These are phyloP conservation scores for Epirrita christyi DNA, from an alignment of 2,888 invertebrate genomes.

Conservation along the genomic window DNA sequence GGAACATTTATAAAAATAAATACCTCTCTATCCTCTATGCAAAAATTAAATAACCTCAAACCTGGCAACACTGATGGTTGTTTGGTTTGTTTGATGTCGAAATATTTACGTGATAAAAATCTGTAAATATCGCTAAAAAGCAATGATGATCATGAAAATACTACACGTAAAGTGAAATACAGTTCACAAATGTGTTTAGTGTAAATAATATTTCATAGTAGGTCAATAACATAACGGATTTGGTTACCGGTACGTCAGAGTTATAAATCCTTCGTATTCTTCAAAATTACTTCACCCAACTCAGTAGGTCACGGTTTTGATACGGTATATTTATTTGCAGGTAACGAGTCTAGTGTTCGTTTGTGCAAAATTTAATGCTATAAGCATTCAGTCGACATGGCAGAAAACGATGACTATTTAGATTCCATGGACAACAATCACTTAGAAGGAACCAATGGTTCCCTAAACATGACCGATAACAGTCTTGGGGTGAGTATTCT, in stretches of 20 bases:
- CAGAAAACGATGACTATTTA: conserved; percentile 82
- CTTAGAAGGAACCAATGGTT: conserved; percentile 87
- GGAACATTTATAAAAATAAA: too few species aligned
- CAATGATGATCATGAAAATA: conserved; percentile 53
- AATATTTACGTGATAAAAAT: conserved; percentile 56
- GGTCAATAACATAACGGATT: conserved; percentile 64
- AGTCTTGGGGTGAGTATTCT: conserved; percentile 72
- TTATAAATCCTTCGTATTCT: conserved; percentile 45
- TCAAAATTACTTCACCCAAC: conserved; percentile 37
- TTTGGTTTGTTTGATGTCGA: conserved; percentile 46
- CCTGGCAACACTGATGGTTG: conserved; percentile 41
- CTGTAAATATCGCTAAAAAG: conserved; percentile 65
- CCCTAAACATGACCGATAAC: conserved; percentile 80
- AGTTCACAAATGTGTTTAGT: conserved; percentile 44
- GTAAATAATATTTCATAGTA: conserved; percentile 68
- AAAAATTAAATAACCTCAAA: not conserved
- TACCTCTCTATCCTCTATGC: not conserved
- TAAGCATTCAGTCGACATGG: conserved; percentile 67
- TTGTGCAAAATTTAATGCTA: conserved; percentile 58
- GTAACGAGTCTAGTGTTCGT: conserved; percentile 49
- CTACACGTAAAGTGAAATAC: conserved; percentile 45
- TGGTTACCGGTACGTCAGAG: conserved; percentile 82
- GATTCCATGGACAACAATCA: conserved; percentile 81
- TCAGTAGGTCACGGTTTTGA: conserved; percentile 29
- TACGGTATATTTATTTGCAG: conserved; percentile 53